These are phyloP conservation scores for Hoplodrina ambigua DNA, from an alignment of 2,888 invertebrate genomes.

Conservation along the genomic window DNA sequence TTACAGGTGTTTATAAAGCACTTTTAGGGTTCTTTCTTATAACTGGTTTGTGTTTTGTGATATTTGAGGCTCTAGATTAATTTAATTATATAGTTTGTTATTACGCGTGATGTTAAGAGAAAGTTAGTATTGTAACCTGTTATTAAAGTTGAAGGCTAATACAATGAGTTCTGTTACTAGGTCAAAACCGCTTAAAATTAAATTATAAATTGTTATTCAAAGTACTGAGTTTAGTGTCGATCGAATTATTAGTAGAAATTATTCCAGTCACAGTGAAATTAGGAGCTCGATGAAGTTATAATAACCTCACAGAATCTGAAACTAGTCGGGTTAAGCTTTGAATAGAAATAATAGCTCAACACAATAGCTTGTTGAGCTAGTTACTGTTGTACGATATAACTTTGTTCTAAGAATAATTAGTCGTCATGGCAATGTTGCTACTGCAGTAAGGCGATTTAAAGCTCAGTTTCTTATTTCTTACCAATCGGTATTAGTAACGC, in stretches of 20 bases:
- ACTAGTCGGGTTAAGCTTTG: background rate
- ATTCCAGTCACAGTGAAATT: background rate
- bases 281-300: background rate
- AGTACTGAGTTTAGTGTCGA: background rate
- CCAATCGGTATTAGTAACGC: too few species aligned
- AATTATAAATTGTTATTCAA: background rate
- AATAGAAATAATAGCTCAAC: conserved; percentile 1
- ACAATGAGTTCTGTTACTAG: too few species aligned
- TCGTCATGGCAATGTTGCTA: background rate
- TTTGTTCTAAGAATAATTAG: background rate
- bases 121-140: background rate
- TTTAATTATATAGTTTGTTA: background rate
- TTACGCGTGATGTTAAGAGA: background rate
- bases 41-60: background rate
- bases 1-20: background rate
- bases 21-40: background rate
- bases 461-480: background rate
- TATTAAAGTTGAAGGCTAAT: too few species aligned
- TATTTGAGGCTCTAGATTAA: background rate
- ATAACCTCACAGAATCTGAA: conserved; percentile 9
- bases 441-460: background rate
- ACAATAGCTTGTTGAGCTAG: background rate
- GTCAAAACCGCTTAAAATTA: background rate
- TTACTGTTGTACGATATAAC: background rate
- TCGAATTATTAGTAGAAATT: background rate